phyloP scores from a whole-genome alignment of 2,888 invertebrate species.

The Phytoseiulus persimilis region DNA sequence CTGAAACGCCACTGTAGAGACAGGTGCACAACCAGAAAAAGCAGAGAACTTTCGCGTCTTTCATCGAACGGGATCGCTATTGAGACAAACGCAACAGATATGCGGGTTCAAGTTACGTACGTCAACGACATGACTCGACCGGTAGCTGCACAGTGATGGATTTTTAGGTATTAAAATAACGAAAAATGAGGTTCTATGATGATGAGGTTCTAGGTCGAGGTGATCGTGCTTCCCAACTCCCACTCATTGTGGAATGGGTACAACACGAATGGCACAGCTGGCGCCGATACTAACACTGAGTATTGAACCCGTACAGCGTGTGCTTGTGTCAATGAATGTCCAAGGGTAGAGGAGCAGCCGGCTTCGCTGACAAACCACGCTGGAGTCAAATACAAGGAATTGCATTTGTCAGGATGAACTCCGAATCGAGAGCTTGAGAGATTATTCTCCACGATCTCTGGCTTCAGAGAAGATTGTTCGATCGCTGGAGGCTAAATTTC shows the following conservation, averaged over 20 bases:
- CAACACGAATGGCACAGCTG: not conserved
- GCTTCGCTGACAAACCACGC: no score
- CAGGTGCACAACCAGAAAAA: conserved; percentile 5
- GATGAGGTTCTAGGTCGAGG: not conserved
- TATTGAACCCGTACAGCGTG: not conserved
- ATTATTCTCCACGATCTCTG: no score
- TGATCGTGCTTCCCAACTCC: not conserved
- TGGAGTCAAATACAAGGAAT: no score
- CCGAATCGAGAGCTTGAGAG: no score
- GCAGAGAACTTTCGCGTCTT: not conserved
- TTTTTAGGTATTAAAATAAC: not conserved
- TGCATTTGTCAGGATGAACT: no score
- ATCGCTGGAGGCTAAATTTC: no score
- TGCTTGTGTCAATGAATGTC: not conserved
- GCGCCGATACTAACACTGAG: not conserved
- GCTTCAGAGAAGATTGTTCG: no score
- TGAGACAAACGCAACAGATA: not conserved
- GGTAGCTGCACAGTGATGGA: not conserved
- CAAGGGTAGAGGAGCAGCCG: not conserved
- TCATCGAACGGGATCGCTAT: not conserved
- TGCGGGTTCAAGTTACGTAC: not conserved
- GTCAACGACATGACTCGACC: not conserved
- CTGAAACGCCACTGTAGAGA: not conserved
- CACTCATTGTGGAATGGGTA: not conserved
- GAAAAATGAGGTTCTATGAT: not conserved